A percentile compares a stretch with the other conserved stretches of the same genome.
phyloP scores from a whole-genome alignment of 2,888 invertebrate species.

The Uloborus plumipes region DNA sequence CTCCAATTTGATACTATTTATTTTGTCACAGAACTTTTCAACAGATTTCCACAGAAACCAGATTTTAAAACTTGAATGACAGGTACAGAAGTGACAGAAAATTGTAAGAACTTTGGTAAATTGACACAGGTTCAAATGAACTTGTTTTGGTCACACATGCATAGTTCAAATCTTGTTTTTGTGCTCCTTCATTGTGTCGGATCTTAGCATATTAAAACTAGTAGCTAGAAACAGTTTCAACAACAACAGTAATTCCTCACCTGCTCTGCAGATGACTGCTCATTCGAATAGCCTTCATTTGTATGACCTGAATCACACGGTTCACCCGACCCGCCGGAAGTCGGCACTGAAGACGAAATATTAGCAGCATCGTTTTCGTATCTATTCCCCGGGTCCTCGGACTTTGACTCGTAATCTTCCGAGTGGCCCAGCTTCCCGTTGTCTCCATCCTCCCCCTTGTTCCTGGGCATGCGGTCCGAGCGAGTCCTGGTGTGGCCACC shows the following conservation, averaged over 20 bases:
- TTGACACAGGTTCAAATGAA: no score
- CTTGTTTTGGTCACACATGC: no score
- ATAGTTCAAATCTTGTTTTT: no score
- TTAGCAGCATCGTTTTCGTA: conserved; percentile 21
- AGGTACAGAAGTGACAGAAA: no score
- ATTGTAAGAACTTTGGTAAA: no score
- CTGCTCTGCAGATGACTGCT: conserved; percentile 50
- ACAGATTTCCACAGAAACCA: no score
- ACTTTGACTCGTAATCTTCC: conserved; percentile 30
- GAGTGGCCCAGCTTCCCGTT: not conserved
- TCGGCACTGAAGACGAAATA: conserved; percentile 34
- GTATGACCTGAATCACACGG: conserved; percentile 25
- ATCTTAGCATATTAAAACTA: no score
- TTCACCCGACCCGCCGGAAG: conserved; percentile 25
- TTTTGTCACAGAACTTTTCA: no score
- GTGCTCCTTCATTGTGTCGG: no score
- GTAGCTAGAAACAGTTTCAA: no score
- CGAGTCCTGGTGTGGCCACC: conserved; percentile 41
- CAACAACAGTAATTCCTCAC: not conserved
- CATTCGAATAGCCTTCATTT: conserved; percentile 37
- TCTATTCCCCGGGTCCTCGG: conserved; percentile 36
- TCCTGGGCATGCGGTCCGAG: conserved; percentile 17
- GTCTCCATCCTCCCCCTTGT: conserved; percentile 24
- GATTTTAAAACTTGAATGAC: no score
- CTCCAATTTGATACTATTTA: no score